These are phyloP conservation scores for Clavelina lepadiformis DNA, from an alignment of 23 tunicate species.

Conservation along the genomic window DNA sequence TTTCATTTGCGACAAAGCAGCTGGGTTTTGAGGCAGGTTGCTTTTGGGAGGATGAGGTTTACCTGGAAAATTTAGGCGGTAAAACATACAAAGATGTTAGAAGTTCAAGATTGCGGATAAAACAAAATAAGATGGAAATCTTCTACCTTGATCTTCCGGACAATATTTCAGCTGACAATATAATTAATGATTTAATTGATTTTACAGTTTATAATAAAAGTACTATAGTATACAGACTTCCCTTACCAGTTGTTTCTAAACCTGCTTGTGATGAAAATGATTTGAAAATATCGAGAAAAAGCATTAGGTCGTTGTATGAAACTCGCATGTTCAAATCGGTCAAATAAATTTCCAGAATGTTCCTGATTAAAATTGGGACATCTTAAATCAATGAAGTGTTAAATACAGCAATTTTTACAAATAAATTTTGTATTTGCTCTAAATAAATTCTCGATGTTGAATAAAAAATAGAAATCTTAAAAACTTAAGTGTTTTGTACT, in stretches of 20 bases:
- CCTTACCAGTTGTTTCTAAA: background rate
- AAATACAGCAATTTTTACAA: too few species aligned
- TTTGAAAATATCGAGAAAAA: slow-evolving; percentile 62
- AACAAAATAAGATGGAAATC: background rate
- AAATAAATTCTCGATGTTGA: background rate
- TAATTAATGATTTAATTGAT: too few species aligned
- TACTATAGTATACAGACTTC: background rate
- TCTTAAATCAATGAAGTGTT: too few species aligned
- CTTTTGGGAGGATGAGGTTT: too few species aligned
- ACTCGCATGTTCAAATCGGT: slow-evolving; percentile 80
- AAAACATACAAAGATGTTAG: too few species aligned
- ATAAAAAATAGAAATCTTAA: background rate
- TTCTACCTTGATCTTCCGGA: too few species aligned
- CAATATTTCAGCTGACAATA: too few species aligned
- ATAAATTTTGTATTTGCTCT: too few species aligned
- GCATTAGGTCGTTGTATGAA: slow-evolving; percentile 96
- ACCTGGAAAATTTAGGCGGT: too few species aligned
- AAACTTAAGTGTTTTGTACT: slow-evolving; percentile 34
- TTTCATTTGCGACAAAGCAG: background rate
- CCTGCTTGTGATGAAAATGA: slow-evolving; percentile 36
- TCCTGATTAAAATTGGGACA: slow-evolving; percentile 27
- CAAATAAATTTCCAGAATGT: slow-evolving; percentile 59
- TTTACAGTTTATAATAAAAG: too few species aligned
- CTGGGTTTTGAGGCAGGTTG: background rate
- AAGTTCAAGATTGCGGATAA: too few species aligned